phyloP scores from a whole-genome alignment of 2,113 vertebrate species.

The Engystomops pustulosus region DNA sequence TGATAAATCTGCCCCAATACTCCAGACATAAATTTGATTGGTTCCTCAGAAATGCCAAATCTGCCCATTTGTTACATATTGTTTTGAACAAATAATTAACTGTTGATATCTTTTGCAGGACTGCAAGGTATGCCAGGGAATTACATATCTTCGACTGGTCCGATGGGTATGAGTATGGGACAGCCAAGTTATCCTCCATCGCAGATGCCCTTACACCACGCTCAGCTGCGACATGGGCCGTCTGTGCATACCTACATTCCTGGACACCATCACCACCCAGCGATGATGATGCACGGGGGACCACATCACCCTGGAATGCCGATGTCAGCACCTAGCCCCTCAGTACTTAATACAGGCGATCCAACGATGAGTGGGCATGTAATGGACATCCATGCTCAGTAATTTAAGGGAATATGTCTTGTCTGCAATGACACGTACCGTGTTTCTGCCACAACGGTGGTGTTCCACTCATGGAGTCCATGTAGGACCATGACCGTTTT shows the following conservation, averaged over 20 bases:
- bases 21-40: too few species aligned
- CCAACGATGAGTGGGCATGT: conserved; percentile 85
- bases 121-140: conserved; percentile 91
- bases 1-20: too few species aligned
- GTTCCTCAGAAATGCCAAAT: too few species aligned
- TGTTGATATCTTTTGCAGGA: conserved; percentile 75
- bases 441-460: conserved; percentile 84
- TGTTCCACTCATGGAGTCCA: conserved; percentile 83
- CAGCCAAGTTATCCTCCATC: conserved; percentile 82
- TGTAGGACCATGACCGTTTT: conserved; percentile 89
- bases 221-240: conserved; percentile 84
- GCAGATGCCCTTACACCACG: conserved; percentile 84
- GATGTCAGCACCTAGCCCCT: conserved; percentile 85
- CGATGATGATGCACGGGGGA: conserved; percentile 88
- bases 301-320: conserved; percentile 87
- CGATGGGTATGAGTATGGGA: conserved; percentile 86
- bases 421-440: conserved; percentile 77
- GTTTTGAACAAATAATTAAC: conserved; percentile 70
- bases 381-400: conserved; percentile 88
- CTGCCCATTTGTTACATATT: background rate
- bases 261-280: conserved; percentile 88
- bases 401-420: conserved; percentile 82
- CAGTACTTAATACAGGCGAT: conserved; percentile 82
- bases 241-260: conserved; percentile 89
- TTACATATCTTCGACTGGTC: conserved; percentile 89